These are phyloP conservation scores for Hephaestus fuliginosus DNA, from an alignment of 2,797 vertebrate genomes.

Conservation along the genomic window DNA sequence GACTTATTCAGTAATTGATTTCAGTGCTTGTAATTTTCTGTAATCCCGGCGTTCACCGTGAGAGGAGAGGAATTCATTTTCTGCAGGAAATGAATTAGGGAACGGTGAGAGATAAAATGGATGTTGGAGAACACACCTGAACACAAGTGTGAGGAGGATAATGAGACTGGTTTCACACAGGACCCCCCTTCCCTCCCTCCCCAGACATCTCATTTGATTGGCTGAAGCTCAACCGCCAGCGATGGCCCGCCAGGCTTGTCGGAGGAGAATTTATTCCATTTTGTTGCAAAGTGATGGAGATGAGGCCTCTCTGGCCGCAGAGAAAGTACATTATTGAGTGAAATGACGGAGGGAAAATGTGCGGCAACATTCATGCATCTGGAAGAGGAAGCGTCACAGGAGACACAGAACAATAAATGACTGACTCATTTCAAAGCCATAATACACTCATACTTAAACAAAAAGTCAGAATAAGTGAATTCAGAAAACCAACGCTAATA, in stretches of 20 bases:
- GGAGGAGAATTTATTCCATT: constrained; percentile 74
- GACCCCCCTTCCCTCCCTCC: constrained; percentile 2
- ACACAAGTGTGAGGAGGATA: constrained; percentile 61
- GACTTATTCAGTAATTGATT: constrained; percentile 76
- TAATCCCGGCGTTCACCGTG: constrained; percentile 66
- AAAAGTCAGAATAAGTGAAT: constrained; percentile 2
- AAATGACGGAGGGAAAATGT: constrained; percentile 48
- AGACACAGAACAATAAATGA: constrained; percentile 32
- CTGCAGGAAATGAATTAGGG: constrained; percentile 75
- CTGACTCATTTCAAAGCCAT: constrained; percentile 13
- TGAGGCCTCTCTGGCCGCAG: constrained; percentile 60
- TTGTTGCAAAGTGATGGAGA: constrained; percentile 69
- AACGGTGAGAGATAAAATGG: constrained; percentile 67
- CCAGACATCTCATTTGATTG: constrained; percentile 66
- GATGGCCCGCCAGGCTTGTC: constrained; percentile 55
- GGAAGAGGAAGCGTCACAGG: constrained; percentile 19
- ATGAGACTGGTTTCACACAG: constrained; percentile 67
- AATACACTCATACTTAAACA: background rate
- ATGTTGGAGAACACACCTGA: constrained; percentile 77
- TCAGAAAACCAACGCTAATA: background rate
- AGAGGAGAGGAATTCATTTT: constrained; percentile 77
- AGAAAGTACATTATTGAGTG: constrained; percentile 63
- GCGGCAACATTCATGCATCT: constrained; percentile 36
- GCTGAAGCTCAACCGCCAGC: constrained; percentile 56
- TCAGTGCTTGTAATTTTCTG: constrained; percentile 73